These are phyloP conservation scores for Nesospiza acunhae DNA, from an alignment of 2,113 vertebrate species.

Conservation along the genomic window DNA sequence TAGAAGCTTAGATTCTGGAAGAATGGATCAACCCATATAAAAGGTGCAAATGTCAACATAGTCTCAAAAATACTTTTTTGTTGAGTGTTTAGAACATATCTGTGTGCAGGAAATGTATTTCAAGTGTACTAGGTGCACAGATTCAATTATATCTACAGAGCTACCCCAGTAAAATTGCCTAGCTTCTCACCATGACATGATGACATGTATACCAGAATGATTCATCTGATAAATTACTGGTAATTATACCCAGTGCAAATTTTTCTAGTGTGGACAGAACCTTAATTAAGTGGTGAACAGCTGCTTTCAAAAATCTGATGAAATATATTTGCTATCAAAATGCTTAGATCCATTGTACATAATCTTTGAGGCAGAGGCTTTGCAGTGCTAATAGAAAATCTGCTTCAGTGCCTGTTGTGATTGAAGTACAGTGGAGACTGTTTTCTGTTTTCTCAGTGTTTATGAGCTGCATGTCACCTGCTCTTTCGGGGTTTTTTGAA, in stretches of 20 bases:
- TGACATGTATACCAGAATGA: background rate
- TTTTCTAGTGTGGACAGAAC: conserved; percentile 29
- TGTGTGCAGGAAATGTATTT: background rate
- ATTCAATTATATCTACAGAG: background rate
- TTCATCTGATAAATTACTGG: conserved; percentile 40
- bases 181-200: conserved; percentile 11
- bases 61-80: background rate
- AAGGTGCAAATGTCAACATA: background rate
- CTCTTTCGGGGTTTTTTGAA: background rate
- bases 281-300: conserved; percentile 26
- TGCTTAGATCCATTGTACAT: background rate
- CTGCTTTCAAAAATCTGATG: background rate
- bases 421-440: background rate
- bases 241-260: conserved; percentile 30
- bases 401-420: background rate
- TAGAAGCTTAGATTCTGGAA: background rate
- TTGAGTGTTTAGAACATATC: background rate
- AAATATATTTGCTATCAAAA: background rate
- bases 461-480: background rate
- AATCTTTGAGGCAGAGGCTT: background rate
- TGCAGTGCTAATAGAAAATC: background rate
- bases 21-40: background rate
- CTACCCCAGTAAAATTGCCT: background rate
- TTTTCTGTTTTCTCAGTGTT: background rate
- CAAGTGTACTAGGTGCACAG: background rate